A percentile compares a stretch with the other conserved stretches of the same genome.
These are phyloP conservation scores for Condylura cristata DNA, from an alignment of 2,113 vertebrate species.

Conservation along the genomic window DNA sequence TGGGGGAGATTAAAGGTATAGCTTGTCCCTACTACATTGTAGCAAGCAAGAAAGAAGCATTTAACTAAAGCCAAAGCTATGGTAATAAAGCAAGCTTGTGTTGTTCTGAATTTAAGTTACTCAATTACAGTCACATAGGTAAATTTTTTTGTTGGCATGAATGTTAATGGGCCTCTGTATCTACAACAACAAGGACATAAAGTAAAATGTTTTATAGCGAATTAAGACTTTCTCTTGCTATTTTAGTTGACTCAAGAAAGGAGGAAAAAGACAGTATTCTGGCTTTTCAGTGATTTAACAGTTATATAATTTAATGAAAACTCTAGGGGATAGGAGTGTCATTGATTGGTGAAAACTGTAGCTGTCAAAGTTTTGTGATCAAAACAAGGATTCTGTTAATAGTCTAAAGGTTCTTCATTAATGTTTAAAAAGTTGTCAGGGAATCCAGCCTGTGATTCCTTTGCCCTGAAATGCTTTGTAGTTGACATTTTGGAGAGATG, in stretches of 20 bases:
- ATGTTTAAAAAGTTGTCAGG: not conserved
- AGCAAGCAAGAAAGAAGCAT: not conserved
- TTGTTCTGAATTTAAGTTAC: constrained; percentile 18
- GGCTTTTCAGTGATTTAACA: not conserved
- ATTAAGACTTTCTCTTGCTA: not conserved
- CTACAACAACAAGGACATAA: not conserved
- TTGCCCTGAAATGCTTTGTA: constrained; percentile 23
- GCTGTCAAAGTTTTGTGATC: not conserved
- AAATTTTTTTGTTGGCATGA: not conserved
- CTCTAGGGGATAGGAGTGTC: not conserved
- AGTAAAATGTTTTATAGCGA: not conserved
- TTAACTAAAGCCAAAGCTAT: not conserved
- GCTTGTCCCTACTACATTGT: not conserved
- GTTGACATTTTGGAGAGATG: not conserved
- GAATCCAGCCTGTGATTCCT: not conserved
- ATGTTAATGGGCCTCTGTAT: not conserved
- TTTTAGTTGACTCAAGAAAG: not conserved
- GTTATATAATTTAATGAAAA: not conserved
- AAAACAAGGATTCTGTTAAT: not conserved
- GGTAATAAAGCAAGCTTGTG: not conserved
- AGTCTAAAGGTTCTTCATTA: not conserved
- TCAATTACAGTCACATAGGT: not conserved
- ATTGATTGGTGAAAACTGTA: not conserved
- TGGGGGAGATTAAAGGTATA: not conserved
- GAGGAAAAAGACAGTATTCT: not conserved